Base-by-base conservation (phyloP, 2,797 vertebrate species). In the Taenioides sp. region DNA sequence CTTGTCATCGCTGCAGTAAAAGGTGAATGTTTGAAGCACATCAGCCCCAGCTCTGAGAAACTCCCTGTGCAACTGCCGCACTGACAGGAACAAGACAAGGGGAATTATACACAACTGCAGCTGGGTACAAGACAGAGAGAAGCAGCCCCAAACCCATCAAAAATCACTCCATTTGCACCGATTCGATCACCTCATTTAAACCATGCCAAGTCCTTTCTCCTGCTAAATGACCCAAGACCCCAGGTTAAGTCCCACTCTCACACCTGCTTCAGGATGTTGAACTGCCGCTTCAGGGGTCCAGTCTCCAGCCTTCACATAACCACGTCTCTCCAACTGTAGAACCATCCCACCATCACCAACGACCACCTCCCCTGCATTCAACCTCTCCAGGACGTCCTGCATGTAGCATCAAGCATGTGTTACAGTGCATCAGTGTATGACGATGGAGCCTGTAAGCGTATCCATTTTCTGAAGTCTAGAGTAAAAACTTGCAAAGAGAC, bases 1-100 rank as follows among this genome's bases (percentile, higher is more conserved):
- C 81, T 97, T 98, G 83, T 98, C 96, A 14, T 98, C 96, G 54
- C 95, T 97, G 60, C 96, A 96, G 65, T 97, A 98, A 88, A 98
- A 98, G 43, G 94, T 97, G 84, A 98, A 96, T 0, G 96, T 96
- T 86, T 97, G 96, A 80, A 98, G 89, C 82, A 98, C 94, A 67
- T 93, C 94, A 1, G 96, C 91, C 54, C 96, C 96, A n/a, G 96
- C 95, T 86, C 96, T 92, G 70, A 97, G 93, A 80, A 97, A 98
- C 84, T 97, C 96, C 37, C 95, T 91, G 71, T 97, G 96, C 84
- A 97, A 95, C 89, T 98, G 96, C 50, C 94, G 92, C 79, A 98
- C 96, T 97, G 84, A 66, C 10, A 61, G 17, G 66, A 25, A 52
- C 3, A 61, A 17, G 52, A 16, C 52, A 22, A 59, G 2, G 4